Evolutionary conservation across 2,888 invertebrate genomes (phyloP).

Genomic region (Drosophila cognata): DNA sequence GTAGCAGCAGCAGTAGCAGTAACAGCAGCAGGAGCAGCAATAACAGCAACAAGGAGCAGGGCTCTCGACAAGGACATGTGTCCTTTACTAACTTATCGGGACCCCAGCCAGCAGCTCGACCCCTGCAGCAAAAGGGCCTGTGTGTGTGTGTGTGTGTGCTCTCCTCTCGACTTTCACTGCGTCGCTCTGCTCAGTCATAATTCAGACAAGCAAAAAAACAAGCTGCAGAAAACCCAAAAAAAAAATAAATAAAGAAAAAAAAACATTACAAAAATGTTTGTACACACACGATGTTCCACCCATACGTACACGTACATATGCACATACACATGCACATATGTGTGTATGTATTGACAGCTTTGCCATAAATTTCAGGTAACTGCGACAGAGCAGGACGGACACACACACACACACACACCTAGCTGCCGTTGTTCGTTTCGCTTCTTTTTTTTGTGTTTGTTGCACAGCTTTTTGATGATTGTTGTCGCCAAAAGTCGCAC

Average conservation of each 20-base stretch:
- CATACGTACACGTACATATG: conserved; percentile 6
- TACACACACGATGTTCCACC: conserved; percentile 10
- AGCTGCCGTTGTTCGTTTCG: neutral
- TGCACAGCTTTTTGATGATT: conserved; percentile 6
- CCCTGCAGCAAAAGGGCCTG: conserved; percentile 15
- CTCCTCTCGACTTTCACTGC: conserved; percentile 26
- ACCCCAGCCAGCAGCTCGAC: conserved; percentile 8
- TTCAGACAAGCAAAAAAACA: conserved; percentile 52
- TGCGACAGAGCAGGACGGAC: conserved; percentile 33
- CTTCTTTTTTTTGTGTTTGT: conserved; percentile 2
- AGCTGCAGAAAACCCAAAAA: conserved; percentile 1
- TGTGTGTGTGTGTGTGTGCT: neutral
- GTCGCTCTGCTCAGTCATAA: conserved; percentile 52
- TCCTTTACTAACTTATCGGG: conserved; percentile 45
- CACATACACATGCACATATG: conserved; percentile 10
- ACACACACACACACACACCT: conserved; percentile 7
- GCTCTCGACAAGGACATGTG: conserved; percentile 46
- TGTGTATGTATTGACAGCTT: conserved; percentile 63
- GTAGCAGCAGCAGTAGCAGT: conserved; percentile 21
- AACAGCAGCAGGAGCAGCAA: conserved; percentile 32
- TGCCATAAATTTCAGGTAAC: conserved; percentile 73
- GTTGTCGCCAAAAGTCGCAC: conserved; percentile 42
- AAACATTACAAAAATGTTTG: conserved; percentile 23
- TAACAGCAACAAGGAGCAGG: conserved; percentile 31
- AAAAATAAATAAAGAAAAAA: neutral